Percentiles rank a stretch among this genome's conserved stretches.
phyloP scores from a whole-genome alignment of 1,140 invertebrate genomes.

The Mactra quadrangularis region DNA sequence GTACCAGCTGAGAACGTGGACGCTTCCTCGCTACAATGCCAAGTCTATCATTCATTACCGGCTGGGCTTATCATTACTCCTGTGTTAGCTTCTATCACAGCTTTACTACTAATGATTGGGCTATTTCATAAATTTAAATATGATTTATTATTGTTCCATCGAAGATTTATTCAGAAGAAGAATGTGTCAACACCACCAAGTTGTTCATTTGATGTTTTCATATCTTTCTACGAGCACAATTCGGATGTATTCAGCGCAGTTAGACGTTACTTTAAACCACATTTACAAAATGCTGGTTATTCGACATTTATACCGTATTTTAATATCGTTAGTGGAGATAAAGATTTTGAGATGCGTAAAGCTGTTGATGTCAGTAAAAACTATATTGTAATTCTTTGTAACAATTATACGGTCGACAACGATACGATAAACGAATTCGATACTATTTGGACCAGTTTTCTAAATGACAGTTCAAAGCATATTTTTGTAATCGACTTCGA shows the following conservation, averaged over 20 bases:
- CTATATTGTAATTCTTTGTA: conserved; percentile 27
- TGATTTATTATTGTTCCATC: conserved; percentile 20
- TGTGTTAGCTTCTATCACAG: background rate
- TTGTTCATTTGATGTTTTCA: conserved; percentile 11
- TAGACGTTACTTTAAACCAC: background rate
- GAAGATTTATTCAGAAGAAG: background rate
- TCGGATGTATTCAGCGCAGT: conserved; percentile 12
- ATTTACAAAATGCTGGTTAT: conserved; percentile 5
- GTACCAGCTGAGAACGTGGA: conserved; percentile 4
- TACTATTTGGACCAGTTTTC: conserved; percentile 28
- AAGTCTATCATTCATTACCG: background rate
- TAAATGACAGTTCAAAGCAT: background rate
- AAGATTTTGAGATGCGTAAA: background rate
- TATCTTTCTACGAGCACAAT: conserved; percentile 34
- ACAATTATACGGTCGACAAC: background rate
- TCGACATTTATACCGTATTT: background rate
- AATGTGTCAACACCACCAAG: background rate
- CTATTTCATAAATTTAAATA: conserved; percentile 1
- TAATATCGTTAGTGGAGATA: background rate
- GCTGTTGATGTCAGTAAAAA: background rate
- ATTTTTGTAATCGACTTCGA: conserved; percentile 32
- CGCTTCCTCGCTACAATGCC: background rate
- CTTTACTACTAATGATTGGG: background rate
- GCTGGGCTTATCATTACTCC: background rate
- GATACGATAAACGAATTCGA: conserved; percentile 24